Base-by-base conservation (phyloP, 2,888 invertebrate species). In the Drosophila kuntzei region DNA sequence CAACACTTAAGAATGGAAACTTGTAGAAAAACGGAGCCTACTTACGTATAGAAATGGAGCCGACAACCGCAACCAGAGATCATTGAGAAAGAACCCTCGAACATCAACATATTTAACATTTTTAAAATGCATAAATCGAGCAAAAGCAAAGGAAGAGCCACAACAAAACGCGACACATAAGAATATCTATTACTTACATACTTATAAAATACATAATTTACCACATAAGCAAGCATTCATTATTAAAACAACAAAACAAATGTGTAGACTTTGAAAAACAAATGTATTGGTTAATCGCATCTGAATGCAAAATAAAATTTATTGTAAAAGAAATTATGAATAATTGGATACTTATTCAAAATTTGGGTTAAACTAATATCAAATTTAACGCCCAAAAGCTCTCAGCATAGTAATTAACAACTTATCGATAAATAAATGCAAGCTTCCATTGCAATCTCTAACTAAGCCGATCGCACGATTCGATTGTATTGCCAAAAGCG, bases 1-100 rank as follows among this genome's bases (percentile, higher is more conserved):
- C 83, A 70, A 65, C 71, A 81, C 80, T 86, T 72, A 86, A 86
- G 68, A 86, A 86, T 58, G 85, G 88, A 81, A 85, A 87, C 53
- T 70, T 83, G 81, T 85, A 85, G 88, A 78, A 65, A 67, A 55
- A 41, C 43, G 43, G 46, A 43, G n/a, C 44, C 39, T 43, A 32
- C 18, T 20, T 16, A 36, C 34, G 20, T 27, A 36, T 41, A 37
- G 58, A 62, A 59, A 25, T 59, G 72, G 51, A 68, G 57, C 47
- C 46, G 54, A 39, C 18, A 57, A 46, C 49, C 50, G 50, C 62
- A 64, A 41, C 49, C 9, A 47, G 18, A 60, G 18, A 60, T 22
- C 36, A 58, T 36, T 34, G 22, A 44, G 44, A 62, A 39, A 27
- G 44, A 62, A 39, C 27, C 50, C 39, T 51, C 46, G 37, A 51